Evolutionary conservation across 2,113 vertebrate species (phyloP).

Genomic region (Tautogolabrus adspersus): DNA sequence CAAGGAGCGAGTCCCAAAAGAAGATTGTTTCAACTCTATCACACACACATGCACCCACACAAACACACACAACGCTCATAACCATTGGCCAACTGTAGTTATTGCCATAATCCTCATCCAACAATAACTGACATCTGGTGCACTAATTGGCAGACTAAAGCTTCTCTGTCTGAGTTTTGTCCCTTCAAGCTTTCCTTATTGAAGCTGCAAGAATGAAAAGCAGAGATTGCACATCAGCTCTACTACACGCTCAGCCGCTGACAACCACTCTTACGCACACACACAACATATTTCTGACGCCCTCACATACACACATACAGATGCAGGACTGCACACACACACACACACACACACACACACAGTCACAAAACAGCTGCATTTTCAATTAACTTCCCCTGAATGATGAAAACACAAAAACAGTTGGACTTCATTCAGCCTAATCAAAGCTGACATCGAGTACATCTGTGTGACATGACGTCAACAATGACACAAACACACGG

Average conservation of each 20-base stretch:
- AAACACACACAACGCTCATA: slow-evolving; percentile 44
- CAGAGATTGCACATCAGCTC: slow-evolving; percentile 37
- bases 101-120: slow-evolving; percentile 72
- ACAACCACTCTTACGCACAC: slow-evolving; percentile 72
- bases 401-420: slow-evolving; percentile 79
- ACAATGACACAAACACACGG: slow-evolving; percentile 42
- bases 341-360: slow-evolving; percentile 17
- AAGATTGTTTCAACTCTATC: slow-evolving; percentile 81
- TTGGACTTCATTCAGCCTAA: slow-evolving; percentile 81
- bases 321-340: slow-evolving; percentile 44
- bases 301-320: slow-evolving; percentile 23
- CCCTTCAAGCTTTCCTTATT: slow-evolving; percentile 63
- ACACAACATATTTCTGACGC: neutral
- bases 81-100: slow-evolving; percentile 66
- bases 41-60: slow-evolving; percentile 41
- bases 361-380: slow-evolving; percentile 73
- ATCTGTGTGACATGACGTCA: slow-evolving; percentile 80
- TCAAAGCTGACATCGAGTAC: slow-evolving; percentile 80
- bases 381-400: slow-evolving; percentile 79
- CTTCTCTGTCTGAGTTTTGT: slow-evolving; percentile 65
- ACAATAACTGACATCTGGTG: slow-evolving; percentile 79
- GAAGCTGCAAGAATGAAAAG: slow-evolving; percentile 31
- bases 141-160: slow-evolving; percentile 72
- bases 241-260: slow-evolving; percentile 59
- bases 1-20: slow-evolving; percentile 75